Evolutionary conservation across 23 tunicate genomes (phyloP).

Genomic region (Trididemnum nubilum): DNA sequence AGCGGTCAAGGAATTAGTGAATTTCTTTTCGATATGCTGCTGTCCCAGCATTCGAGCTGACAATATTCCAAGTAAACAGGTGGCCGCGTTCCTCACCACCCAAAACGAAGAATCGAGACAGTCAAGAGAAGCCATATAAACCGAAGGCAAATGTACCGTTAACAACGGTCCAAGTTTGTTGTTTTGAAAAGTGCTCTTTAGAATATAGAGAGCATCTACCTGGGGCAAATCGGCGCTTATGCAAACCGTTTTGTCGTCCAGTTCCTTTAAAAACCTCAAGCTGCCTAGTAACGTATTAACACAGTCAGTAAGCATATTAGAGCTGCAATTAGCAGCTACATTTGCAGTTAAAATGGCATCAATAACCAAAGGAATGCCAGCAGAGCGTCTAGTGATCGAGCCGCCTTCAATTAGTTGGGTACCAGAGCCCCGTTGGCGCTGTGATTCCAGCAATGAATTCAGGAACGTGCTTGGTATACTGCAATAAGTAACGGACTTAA

Average conservation of each 20-base stretch:
- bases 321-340: background rate
- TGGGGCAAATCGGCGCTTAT: conserved; percentile 54
- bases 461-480: conserved; percentile 27
- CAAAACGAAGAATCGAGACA: conserved; percentile 59
- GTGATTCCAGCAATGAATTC: background rate
- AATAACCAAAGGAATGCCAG: conserved; percentile 67
- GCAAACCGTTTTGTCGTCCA: background rate
- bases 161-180: conserved; percentile 39
- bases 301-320: background rate
- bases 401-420: conserved; percentile 22
- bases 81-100: conserved; percentile 86
- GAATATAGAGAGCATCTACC: conserved; percentile 65
- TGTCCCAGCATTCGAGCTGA: conserved; percentile 82
- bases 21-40: conserved; percentile 52
- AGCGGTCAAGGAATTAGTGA: conserved; percentile 53
- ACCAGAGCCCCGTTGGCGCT: background rate
- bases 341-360: conserved; percentile 63
- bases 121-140: conserved; percentile 36
- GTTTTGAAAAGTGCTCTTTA: conserved; percentile 54
- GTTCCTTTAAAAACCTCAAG: background rate
- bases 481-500: background rate
- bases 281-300: background rate
- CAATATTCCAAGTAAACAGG: conserved; percentile 58
- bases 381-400: conserved; percentile 76
- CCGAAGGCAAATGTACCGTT: background rate